Evolutionary conservation across 2,797 vertebrate species (phyloP), one percentile per base, ranked within the genome.

Genomic region (Mastacembelus armatus): DNA sequence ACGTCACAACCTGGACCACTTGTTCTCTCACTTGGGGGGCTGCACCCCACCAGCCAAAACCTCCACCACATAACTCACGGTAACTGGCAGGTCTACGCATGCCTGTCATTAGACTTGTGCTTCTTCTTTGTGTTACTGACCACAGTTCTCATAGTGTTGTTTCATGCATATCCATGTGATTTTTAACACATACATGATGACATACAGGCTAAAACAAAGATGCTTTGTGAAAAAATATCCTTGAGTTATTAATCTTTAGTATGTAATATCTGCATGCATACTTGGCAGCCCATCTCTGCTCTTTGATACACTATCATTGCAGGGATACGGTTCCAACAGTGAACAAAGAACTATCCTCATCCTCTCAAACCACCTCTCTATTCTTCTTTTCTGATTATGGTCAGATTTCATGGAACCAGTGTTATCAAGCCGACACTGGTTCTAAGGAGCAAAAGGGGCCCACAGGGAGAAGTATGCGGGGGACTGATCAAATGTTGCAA

Each of bases 341-440:
- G 26, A 59, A 68, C 29, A 64, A 68, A 48, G 30, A 71, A 42
- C 47, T 18, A 62, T 66, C 33, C 10, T 66, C 68, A 71, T 71
- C 59, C 55, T 56, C 44, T 30, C 38, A 32, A 39, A 55, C 63
- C 67, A 50, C 54, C 60, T 68, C 36, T 32, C 22, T 62, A 2
- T 32, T 76, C 36, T 44, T 64, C 33, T 58, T 45, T 71, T 79
- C 51, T 77, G 74, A 82, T 83, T 61, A 59, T 43, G 44, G 55
- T 74, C 64, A 26, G 36, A 64, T 78, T 62, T 76, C 66, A 61
- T 55, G 43, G 55, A 66, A 40, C 35, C 43, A 52, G 40, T 16
- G 36, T 77, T 86, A 92, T 90, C 90, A 66, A 38, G 56, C 54
- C 43, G 81, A 87, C 87, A 88, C 91, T 88, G 87, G 72, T 30